phyloP scores from a whole-genome alignment of 2,888 invertebrate genomes.

The Clivina fossor region DNA sequence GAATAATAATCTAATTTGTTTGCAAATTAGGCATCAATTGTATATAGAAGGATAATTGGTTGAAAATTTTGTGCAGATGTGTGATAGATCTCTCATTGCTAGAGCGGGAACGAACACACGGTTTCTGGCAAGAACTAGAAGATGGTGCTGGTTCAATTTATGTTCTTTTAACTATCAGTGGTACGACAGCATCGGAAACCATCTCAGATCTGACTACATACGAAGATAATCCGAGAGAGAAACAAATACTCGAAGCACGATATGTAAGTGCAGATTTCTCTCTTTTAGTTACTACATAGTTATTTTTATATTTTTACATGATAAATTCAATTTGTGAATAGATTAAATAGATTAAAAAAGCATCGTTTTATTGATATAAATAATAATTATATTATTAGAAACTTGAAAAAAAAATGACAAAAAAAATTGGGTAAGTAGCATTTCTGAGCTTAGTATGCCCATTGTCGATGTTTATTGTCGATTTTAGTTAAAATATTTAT shows the following conservation, averaged over 20 bases:
- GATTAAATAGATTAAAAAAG: too few species aligned
- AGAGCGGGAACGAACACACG: slow-evolving; percentile 89
- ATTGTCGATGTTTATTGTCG: too few species aligned
- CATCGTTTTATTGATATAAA: too few species aligned
- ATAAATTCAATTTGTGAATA: too few species aligned
- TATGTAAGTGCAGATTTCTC: slow-evolving; percentile 63
- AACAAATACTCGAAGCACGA: slow-evolving; percentile 62
- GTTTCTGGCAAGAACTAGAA: slow-evolving; percentile 85
- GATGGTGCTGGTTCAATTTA: slow-evolving; percentile 85
- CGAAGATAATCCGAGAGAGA: slow-evolving; percentile 76
- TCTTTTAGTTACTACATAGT: slow-evolving; percentile 63
- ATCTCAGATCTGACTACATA: slow-evolving; percentile 87
- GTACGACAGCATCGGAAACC: slow-evolving; percentile 89
- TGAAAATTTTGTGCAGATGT: slow-evolving; percentile 58
- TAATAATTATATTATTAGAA: too few species aligned
- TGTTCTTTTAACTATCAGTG: slow-evolving; percentile 90
- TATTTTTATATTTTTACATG: too few species aligned
- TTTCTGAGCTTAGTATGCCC: too few species aligned
- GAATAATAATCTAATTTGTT: too few species aligned
- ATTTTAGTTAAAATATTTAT: too few species aligned
- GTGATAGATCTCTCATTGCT: slow-evolving; percentile 80
- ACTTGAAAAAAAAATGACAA: too few species aligned
- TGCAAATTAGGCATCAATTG: too few species aligned
- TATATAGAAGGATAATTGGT: background rate
- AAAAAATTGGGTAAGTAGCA: too few species aligned